A percentile compares a stretch with the other conserved stretches of the same genome.
Evolutionary conservation across 1,140 invertebrate genomes (phyloP).

Genomic region (Cydia strobilella): DNA sequence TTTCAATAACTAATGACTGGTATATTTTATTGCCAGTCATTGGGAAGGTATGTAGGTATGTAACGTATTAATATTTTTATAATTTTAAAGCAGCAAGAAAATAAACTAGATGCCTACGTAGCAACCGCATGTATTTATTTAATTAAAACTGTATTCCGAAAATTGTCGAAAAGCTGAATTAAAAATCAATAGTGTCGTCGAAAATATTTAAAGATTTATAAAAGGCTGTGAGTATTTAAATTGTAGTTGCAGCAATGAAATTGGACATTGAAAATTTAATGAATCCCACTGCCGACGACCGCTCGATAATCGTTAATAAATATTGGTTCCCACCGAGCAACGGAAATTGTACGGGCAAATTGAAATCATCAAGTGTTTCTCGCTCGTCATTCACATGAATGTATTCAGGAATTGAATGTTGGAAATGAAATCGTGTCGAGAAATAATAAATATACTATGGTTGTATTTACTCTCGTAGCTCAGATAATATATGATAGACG

Average conservation of each 20-base stretch:
- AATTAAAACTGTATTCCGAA: too few species aligned
- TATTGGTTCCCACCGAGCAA: background rate
- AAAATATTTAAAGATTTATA: background rate
- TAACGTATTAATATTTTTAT: too few species aligned
- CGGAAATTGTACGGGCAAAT: background rate
- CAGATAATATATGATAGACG: too few species aligned
- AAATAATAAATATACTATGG: too few species aligned
- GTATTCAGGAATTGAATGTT: background rate
- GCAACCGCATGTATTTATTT: too few species aligned
- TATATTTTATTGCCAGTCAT: too few species aligned
- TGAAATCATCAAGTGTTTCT: background rate
- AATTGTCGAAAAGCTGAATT: too few species aligned
- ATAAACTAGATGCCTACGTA: too few species aligned
- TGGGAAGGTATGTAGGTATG: too few species aligned
- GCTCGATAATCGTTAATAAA: background rate
- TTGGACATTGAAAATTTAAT: constrained; percentile 19
- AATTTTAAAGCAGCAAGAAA: too few species aligned
- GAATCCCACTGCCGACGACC: background rate
- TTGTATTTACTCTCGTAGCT: too few species aligned
- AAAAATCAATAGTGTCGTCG: background rate
- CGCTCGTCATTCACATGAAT: background rate
- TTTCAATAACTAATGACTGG: too few species aligned
- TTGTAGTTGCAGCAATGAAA: background rate
- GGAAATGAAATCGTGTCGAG: background rate
- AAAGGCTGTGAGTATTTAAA: background rate